Base-by-base conservation (phyloP, 1,140 invertebrate species). In the Leptopilina clavipes region DNA sequence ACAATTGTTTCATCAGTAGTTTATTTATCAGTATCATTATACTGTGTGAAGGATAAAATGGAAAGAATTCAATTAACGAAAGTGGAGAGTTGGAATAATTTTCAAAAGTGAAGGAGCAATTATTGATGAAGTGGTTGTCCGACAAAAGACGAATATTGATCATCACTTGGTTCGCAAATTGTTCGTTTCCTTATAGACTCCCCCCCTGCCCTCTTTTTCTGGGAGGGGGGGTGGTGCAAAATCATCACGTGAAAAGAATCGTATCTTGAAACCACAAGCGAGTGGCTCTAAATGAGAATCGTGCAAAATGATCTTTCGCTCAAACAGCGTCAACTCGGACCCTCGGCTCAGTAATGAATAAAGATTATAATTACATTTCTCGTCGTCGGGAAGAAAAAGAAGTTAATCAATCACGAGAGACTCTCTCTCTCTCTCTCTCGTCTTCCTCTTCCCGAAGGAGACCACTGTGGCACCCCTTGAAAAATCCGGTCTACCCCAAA, bases 361-460 rank as follows among this genome's bases (percentile, higher is more conserved):
- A 91, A 90, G 89, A 90, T 90, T 91, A 90, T 91, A 91, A 91
- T 91, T 91, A 89, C 89, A 85, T 88, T 90, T 86, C 85, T 87
- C 82, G 81, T 83, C 82, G 81, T 83, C 79, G 73, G 56, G 54
- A 80, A 81, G 86, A 85, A 85, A 89, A 89, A 89, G 84, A 88
- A 90, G 88, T 89, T 91, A 91, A 90, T 90, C 89, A 90, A 90
- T 90, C 89, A 90, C 86, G 79, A 85, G 82, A 83, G 83, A 78
- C 25, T 31, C 25, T 2, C 25, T 31, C 25, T 2, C 25, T 31
- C 25, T 31, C 25, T 31, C 25, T 70, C 59, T 65, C 73, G 17
- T 43, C 44, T 43, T 70, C 37, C 12, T 31, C 56, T 31, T 25
- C 22, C 56, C 56, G 56, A 31, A 14, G 11, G 56, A 65, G 56